Evolutionary conservation across 2,888 invertebrate genomes (phyloP), one percentile per base, ranked within the genome.

Genomic region (Orthonevra nobilis): DNA sequence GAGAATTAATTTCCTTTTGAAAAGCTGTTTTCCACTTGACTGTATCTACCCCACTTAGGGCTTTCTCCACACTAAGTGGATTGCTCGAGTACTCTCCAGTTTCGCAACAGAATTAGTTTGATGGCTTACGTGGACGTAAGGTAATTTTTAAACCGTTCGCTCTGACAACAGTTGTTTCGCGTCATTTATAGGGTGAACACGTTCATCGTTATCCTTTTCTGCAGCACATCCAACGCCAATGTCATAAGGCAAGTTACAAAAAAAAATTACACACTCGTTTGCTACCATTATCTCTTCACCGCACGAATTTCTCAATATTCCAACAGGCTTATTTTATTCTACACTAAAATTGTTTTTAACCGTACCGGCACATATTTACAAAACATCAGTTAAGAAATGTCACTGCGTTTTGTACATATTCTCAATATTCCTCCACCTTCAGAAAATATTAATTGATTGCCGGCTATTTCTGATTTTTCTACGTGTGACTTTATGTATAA

Each of bases 361-460:
- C 7, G 9, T 48, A 23, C 12, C 30, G 61, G 68, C 23, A 75
- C 69, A 48, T 26, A 69, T n/a, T n/a, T n/a, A n/a, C 7, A 75
- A 40, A 9, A 74, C 66, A 28, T 46, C 54, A 7, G 1, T 4
- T 14, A 74, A 52, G 9, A 26, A 23, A 66, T 38, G 14, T 48
- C 12, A 34, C 48, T 15, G 7, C 23, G 20, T 14, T 3, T 10
- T 34, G 44, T 36, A 7, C 10, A 15, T 3, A 28, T 20, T 20
- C 1, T 17, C 6, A 19, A 14, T 6, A 12, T 20, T 19, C 50
- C 50, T 32, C 17, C 10, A 12, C 32, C 34, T 34, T 32, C 34
- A 19, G 52, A 52, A 12, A n/a, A 19, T 17, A 44, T 60, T 14
- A 23, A 44, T 6, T 32, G 10, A 15, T 32, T 23, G 12, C 28